Evolutionary conservation across 2,888 invertebrate species (phyloP), one percentile per base, ranked within the genome.

Genomic region (Rhagonycha fulva): DNA sequence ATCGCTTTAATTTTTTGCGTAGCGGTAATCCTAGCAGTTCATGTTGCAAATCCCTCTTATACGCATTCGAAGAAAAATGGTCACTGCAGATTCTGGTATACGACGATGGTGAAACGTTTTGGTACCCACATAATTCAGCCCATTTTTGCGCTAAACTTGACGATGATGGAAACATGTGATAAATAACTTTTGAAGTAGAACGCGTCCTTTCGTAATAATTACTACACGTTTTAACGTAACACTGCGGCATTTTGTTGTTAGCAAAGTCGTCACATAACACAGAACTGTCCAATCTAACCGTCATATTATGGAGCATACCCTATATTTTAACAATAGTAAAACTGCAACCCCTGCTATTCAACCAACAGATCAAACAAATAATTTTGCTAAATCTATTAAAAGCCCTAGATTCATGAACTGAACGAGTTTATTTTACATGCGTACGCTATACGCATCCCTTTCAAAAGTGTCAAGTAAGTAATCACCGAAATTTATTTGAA

Each of bases 31-130:
- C 90, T 60, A 90, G 86, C 75, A 90, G 87, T 82, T 90, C 88
- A 84, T 90, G 90, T 83, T 90, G 89, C 80, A 90, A 86, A 84
- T 90, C 90, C 81, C 90, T 87, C 83, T 89, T 89, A 85, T 90
- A 90, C 76, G 89, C 89, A 71, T 87, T 87, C 71, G 86, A 85
- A 14, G 89, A 88, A 80, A 90, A 90, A 83, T 90, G 90, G 68
- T 88, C 84, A 78, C 90, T 90, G 81, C 90, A 90, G 73, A 90
- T 88, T 76, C 90, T 87, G 14, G 89, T 89, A 47, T 89, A 88
- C 73, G 87, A 85, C 76, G 89, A 87, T 28, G 77, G 78, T 70
- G 75, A 62, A 23, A 23, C 66, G n/a, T 67, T 79, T 72, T 80
- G 79, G 73, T 78, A 83, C 23, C 90, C 88, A 83, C 90, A 90